Conservation (phyloP, 1,140 invertebrate genomes). For the Caerostris darwini region DNA sequence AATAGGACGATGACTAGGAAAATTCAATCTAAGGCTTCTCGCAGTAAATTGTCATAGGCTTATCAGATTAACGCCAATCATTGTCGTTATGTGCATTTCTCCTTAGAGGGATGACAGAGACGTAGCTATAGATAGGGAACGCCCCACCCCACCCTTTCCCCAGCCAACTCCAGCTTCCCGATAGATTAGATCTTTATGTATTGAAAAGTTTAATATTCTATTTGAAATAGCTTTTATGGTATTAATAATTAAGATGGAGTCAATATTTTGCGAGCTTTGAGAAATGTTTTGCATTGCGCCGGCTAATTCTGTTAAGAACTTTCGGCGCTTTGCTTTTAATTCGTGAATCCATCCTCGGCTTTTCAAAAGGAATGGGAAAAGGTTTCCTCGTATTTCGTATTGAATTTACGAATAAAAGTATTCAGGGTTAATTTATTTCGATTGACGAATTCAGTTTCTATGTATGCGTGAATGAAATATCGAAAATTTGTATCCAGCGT, state of each 20-base stretch:
- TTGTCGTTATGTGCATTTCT: constrained; percentile 12
- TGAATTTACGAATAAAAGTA: background rate
- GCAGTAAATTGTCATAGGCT: constrained; percentile 50
- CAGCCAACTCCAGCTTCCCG: background rate
- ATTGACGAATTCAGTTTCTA: too few relatives aligned
- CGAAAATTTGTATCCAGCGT: too few relatives aligned
- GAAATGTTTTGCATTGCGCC: background rate
- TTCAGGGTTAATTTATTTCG: too few relatives aligned
- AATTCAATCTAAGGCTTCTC: constrained; percentile 39
- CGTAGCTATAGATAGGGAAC: background rate
- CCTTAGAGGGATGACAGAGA: background rate
- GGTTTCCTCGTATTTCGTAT: background rate
- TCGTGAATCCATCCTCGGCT: background rate
- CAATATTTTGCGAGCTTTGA: background rate
- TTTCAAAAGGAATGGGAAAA: background rate
- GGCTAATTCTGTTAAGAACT: background rate
- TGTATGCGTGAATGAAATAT: too few relatives aligned
- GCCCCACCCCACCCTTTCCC: background rate
- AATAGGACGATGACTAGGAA: constrained; percentile 3
- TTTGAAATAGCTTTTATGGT: constrained; percentile 41
- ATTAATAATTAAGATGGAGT: constrained; percentile 34
- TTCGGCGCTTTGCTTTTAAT: background rate
- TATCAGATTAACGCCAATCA: constrained; percentile 56
- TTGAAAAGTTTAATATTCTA: constrained; percentile 54
- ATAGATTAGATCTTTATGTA: constrained; percentile 3